Percentiles rank a stretch among this genome's conserved stretches.
These are phyloP conservation scores for Lasiurus cinereus DNA, from an alignment of 2,113 vertebrate species.

Conservation along the genomic window DNA sequence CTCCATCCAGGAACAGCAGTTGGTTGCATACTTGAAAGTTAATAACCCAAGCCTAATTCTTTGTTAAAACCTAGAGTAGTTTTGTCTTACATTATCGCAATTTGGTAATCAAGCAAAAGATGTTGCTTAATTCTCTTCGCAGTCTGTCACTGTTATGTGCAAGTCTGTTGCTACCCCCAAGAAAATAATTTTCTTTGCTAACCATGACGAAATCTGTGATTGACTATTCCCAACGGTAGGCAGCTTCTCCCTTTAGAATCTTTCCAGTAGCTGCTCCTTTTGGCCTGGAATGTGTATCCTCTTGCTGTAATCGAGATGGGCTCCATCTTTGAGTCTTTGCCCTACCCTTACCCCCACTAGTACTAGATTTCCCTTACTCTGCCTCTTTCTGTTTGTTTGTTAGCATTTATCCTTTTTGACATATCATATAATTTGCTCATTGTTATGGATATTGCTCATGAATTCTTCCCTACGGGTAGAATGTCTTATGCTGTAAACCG, in stretches of 20 bases:
- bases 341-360: not conserved
- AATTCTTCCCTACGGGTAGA: not conserved
- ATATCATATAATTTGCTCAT: not conserved
- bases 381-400: not conserved
- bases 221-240: not conserved
- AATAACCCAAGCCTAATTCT: conserved; percentile 63
- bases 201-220: not conserved
- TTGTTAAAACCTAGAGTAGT: conserved; percentile 37
- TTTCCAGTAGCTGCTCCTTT: not conserved
- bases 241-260: not conserved
- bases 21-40: conserved; percentile 51
- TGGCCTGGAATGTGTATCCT: not conserved
- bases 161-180: not conserved
- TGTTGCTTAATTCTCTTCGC: not conserved
- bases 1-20: not conserved
- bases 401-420: not conserved
- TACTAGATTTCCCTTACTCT: not conserved
- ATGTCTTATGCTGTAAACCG: not conserved
- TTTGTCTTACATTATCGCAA: conserved; percentile 42
- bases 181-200: conserved; percentile 58
- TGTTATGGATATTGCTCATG: not conserved
- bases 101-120: conserved; percentile 44
- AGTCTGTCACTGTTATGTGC: not conserved
- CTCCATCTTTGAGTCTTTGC: not conserved
- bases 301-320: not conserved